A percentile compares a stretch with the other conserved stretches of the same genome.
These are phyloP conservation scores for Diprion similis DNA, from an alignment of 1,140 invertebrate genomes.

Conservation along the genomic window DNA sequence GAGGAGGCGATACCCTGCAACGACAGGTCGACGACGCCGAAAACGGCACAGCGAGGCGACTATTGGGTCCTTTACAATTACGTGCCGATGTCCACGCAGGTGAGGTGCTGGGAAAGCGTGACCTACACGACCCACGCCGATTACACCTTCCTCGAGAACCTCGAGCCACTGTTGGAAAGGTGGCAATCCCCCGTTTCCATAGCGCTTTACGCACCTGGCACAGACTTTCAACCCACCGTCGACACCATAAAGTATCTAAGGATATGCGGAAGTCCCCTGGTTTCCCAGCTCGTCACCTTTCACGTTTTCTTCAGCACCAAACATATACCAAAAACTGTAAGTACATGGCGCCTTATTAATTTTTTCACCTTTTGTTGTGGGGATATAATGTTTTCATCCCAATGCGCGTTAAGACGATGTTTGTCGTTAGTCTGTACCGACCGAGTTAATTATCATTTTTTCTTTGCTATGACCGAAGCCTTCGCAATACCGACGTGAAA, in stretches of 20 bases:
- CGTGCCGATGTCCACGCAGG: slow-evolving; percentile 61
- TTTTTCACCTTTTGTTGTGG: slow-evolving; percentile 12
- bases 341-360: slow-evolving; percentile 27
- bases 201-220: slow-evolving; percentile 73
- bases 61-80: slow-evolving; percentile 93
- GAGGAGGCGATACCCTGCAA: slow-evolving; percentile 67
- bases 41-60: slow-evolving; percentile 80
- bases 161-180: slow-evolving; percentile 79
- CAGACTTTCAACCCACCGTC: slow-evolving; percentile 67
- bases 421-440: no score
- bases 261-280: slow-evolving; percentile 67
- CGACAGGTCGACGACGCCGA: slow-evolving; percentile 68
- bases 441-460: no score
- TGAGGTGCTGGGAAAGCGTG: slow-evolving; percentile 80
- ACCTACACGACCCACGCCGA: slow-evolving; percentile 94
- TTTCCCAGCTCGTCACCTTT: slow-evolving; percentile 81
- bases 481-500: no score
- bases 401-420: no score
- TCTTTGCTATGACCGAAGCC: no score
- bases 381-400: not conserved
- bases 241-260: slow-evolving; percentile 67
- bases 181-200: slow-evolving; percentile 76
- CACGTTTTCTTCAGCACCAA: slow-evolving; percentile 87
- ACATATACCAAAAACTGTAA: slow-evolving; percentile 79
- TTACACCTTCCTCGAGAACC: slow-evolving; percentile 89